phyloP scores from a whole-genome alignment of 1,140 invertebrate species.

The Bombus terrestris region DNA sequence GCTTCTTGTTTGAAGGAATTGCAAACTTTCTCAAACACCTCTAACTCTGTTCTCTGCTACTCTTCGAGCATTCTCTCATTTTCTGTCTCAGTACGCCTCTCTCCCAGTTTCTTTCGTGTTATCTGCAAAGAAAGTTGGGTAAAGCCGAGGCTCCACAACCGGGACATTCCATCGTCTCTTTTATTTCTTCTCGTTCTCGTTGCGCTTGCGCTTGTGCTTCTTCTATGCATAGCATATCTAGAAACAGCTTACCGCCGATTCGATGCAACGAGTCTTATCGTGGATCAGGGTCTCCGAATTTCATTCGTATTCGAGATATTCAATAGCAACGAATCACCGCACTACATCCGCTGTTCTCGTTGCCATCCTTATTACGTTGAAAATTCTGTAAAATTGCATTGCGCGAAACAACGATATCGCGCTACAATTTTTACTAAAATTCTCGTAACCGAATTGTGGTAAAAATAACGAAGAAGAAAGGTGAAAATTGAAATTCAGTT shows the following conservation, averaged over 20 bases:
- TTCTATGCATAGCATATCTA: constrained; percentile 45
- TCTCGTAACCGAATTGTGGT: no score
- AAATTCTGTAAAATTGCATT: background rate
- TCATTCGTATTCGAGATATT: constrained; percentile 39
- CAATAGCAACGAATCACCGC: background rate
- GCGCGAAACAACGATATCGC: background rate
- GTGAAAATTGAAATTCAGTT: background rate
- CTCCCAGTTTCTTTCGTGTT: background rate
- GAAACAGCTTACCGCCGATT: constrained; percentile 52
- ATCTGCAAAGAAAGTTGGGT: constrained; percentile 52
- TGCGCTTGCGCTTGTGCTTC: background rate
- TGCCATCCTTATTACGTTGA: background rate
- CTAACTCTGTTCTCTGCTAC: background rate
- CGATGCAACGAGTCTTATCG: constrained; percentile 21
- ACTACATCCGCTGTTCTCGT: background rate
- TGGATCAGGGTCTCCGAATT: constrained; percentile 48
- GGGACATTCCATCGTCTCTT: constrained; percentile 19
- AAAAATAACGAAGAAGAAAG: background rate
- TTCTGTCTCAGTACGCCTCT: constrained; percentile 12
- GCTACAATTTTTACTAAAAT: no score
- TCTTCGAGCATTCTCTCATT: background rate
- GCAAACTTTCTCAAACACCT: constrained; percentile 36
- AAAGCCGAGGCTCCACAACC: constrained; percentile 36
- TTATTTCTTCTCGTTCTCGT: constrained; percentile 10
- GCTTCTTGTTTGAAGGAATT: constrained; percentile 32